Percentiles rank a stretch among this genome's conserved stretches.
Conservation (phyloP, 64 coral and sea anemone species). For the Montipora capricornis region DNA sequence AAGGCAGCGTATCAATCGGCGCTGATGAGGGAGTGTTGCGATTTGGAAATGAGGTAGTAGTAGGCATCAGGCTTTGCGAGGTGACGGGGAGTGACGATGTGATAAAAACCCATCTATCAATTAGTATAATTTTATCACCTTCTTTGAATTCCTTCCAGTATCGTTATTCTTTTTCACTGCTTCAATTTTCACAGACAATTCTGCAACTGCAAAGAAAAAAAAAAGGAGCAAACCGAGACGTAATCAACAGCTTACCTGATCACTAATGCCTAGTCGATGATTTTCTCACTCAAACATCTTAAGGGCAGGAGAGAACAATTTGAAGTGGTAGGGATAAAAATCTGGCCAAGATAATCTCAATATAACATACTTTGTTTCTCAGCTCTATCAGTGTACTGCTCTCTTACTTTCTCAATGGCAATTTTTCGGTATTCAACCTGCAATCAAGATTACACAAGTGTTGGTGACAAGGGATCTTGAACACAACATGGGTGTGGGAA, state of each 20-base stretch:
- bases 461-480: too few relatives aligned
- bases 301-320: too few relatives aligned
- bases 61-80: too few relatives aligned
- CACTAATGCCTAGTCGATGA: background rate
- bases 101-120: too few relatives aligned
- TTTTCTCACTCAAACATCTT: too few relatives aligned
- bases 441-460: background rate
- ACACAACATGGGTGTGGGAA: too few relatives aligned
- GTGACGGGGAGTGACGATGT: too few relatives aligned
- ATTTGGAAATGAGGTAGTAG: too few relatives aligned
- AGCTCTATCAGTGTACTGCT: conserved; percentile 35
- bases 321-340: too few relatives aligned
- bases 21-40: too few relatives aligned
- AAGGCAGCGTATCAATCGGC: too few relatives aligned
- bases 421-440: conserved; percentile 79
- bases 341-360: background rate
- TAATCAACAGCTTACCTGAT: too few relatives aligned
- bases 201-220: background rate
- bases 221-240: background rate
- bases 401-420: conserved; percentile 56
- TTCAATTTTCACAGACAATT: conserved; percentile 47
- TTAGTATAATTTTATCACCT: background rate
- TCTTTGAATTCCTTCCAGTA: conserved; percentile 13
- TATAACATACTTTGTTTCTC: conserved; percentile 63
- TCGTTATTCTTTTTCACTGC: conserved; percentile 25